Conservation (phyloP, 2,888 invertebrate genomes). For the Anaspis maculata region DNA sequence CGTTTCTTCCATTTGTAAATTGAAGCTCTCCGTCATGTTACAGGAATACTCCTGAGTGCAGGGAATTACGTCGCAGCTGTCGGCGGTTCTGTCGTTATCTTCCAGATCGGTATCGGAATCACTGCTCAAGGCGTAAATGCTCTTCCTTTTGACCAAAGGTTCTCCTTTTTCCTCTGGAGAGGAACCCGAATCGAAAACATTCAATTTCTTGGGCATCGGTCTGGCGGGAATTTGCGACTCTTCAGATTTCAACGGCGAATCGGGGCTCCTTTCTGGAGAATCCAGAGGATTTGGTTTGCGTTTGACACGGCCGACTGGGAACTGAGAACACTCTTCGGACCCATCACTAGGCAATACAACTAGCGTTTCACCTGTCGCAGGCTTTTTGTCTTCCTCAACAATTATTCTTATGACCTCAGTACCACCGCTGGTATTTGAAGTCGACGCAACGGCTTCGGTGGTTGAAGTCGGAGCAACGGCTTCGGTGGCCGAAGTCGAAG, state of each 20-base stretch:
- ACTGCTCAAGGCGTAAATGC: slow-evolving; percentile 5
- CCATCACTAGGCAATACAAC: too few species aligned
- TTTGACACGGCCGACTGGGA: not conserved
- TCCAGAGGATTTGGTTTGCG: not conserved
- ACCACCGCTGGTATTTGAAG: too few species aligned
- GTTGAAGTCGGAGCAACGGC: not conserved
- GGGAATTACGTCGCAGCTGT: not conserved
- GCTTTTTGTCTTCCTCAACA: slow-evolving; percentile 2
- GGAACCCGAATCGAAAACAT: not conserved
- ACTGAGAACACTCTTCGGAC: too few species aligned
- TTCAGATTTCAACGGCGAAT: not conserved
- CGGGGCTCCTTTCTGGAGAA: slow-evolving; percentile 3
- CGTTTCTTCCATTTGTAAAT: not conserved
- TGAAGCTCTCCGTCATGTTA: not conserved
- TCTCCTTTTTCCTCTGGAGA: too few species aligned
- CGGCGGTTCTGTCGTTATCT: slow-evolving; percentile 3
- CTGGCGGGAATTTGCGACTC: slow-evolving; percentile 3
- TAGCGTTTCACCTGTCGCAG: too few species aligned
- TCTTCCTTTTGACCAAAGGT: slow-evolving; percentile 1
- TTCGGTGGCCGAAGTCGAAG: not conserved
- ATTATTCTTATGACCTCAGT: too few species aligned
- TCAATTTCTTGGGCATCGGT: slow-evolving; percentile 7
- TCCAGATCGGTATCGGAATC: slow-evolving; percentile 21
- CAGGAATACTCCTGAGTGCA: not conserved
- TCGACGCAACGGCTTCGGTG: not conserved